phyloP scores from a whole-genome alignment of 2,888 invertebrate species.

The Thera britannica region DNA sequence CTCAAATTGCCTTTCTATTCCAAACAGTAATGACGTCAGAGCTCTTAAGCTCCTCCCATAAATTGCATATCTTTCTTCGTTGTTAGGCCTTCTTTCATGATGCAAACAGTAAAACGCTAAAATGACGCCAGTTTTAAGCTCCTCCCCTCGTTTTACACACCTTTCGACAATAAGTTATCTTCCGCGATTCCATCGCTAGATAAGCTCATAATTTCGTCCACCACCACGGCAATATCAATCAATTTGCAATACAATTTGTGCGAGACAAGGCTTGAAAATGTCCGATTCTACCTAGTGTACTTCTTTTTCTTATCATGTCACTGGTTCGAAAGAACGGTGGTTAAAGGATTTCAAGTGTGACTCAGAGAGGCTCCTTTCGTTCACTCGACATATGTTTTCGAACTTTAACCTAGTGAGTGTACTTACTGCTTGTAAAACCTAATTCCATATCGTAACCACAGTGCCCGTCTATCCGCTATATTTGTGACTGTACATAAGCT shows the following conservation, averaged over 20 bases:
- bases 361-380: too few species aligned
- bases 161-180: background rate
- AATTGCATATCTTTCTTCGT: too few species aligned
- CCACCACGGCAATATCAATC: background rate
- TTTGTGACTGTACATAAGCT: conserved; percentile 47
- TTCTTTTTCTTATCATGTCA: too few species aligned
- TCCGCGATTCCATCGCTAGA: background rate
- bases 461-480: conserved; percentile 41
- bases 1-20: too few species aligned
- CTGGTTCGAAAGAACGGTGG: too few species aligned
- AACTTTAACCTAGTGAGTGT: background rate
- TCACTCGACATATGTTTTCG: too few species aligned
- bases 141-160: background rate
- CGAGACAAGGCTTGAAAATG: background rate
- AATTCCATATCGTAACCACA: conserved; percentile 18
- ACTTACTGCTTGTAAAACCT: conserved; percentile 22
- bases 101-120: conserved; percentile 15
- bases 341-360: too few species aligned
- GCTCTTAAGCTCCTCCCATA: too few species aligned
- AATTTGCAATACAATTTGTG: background rate
- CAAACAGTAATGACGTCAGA: too few species aligned
- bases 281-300: background rate
- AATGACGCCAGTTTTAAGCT: conserved; percentile 8
- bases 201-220: background rate
- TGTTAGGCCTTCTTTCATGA: too few species aligned